These are phyloP conservation scores for Fulmarus glacialis DNA, from an alignment of 2,113 vertebrate genomes.

Conservation along the genomic window DNA sequence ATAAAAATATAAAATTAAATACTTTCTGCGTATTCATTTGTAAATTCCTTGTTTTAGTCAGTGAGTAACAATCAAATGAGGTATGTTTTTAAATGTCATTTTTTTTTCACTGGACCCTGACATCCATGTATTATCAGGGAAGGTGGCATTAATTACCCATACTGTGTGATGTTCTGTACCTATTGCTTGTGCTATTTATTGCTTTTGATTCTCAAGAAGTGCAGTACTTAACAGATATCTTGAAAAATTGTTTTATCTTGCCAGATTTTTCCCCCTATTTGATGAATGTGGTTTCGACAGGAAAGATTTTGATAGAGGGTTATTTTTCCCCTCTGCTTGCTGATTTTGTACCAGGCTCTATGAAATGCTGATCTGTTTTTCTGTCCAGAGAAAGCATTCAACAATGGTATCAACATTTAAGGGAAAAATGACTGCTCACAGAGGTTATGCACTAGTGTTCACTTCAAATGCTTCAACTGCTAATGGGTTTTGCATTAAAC, in stretches of 20 bases:
- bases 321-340: background rate
- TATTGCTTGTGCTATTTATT: background rate
- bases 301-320: background rate
- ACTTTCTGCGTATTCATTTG: background rate
- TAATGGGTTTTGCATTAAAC: constrained; percentile 30
- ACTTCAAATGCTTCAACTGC: background rate
- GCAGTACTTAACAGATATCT: background rate
- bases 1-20: background rate
- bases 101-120: background rate
- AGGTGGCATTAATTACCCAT: background rate
- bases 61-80: background rate
- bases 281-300: background rate
- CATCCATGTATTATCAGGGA: background rate
- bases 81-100: background rate
- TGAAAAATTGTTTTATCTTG: background rate
- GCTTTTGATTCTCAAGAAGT: background rate
- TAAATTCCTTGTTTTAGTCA: background rate
- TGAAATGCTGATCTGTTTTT: constrained; percentile 4
- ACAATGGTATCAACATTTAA: background rate
- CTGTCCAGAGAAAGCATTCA: constrained; percentile 7
- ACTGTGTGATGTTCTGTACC: background rate
- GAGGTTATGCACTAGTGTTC: background rate
- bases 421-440: background rate
- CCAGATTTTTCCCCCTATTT: background rate
- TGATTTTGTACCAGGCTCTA: background rate